phyloP scores from a whole-genome alignment of 2,797 vertebrate species.

The Galaxias olidus region DNA sequence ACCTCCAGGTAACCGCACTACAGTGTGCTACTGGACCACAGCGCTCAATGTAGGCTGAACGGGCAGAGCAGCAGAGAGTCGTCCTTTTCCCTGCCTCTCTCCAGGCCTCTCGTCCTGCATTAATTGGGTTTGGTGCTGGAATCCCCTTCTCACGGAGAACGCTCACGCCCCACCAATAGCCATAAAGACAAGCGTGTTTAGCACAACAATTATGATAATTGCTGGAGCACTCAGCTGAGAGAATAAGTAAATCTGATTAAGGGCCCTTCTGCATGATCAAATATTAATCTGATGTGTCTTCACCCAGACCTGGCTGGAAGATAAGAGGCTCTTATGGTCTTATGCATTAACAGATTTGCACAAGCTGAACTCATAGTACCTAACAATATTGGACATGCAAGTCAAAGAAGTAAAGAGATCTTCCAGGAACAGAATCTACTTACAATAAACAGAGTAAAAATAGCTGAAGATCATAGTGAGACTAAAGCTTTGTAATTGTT shows the following conservation, averaged over 20 bases:
- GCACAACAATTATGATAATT: conserved; percentile 98
- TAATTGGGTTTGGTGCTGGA: conserved; percentile 91
- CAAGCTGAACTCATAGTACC: conserved; percentile 87
- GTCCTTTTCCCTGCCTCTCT: conserved; percentile 38
- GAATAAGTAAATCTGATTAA: conserved; percentile 97
- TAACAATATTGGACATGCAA: conserved; percentile 90
- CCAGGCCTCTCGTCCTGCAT: conserved; percentile 61
- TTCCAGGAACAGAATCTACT: conserved; percentile 85
- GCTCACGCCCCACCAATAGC: conserved; percentile 76
- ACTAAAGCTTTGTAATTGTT: conserved; percentile 64
- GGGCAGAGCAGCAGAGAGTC: conserved; percentile 28
- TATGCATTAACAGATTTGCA: conserved; percentile 96
- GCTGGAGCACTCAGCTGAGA: conserved; percentile 87
- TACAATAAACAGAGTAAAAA: conserved; percentile 87
- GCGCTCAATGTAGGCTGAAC: conserved; percentile 43
- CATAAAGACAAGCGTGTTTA: conserved; percentile 91
- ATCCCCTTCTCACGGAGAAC: conserved; percentile 78
- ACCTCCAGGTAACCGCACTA: conserved; percentile 81
- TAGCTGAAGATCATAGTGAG: conserved; percentile 65
- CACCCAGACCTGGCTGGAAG: conserved; percentile 85
- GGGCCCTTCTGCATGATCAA: conserved; percentile 93
- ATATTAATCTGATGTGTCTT: conserved; percentile 98
- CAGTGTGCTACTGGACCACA: conserved; percentile 28
- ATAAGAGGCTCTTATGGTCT: conserved; percentile 94
- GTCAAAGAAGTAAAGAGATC: conserved; percentile 81